Evolutionary conservation across 2,888 invertebrate genomes (phyloP), one percentile per base, ranked within the genome.

Genomic region (Luperina nickerlii): DNA sequence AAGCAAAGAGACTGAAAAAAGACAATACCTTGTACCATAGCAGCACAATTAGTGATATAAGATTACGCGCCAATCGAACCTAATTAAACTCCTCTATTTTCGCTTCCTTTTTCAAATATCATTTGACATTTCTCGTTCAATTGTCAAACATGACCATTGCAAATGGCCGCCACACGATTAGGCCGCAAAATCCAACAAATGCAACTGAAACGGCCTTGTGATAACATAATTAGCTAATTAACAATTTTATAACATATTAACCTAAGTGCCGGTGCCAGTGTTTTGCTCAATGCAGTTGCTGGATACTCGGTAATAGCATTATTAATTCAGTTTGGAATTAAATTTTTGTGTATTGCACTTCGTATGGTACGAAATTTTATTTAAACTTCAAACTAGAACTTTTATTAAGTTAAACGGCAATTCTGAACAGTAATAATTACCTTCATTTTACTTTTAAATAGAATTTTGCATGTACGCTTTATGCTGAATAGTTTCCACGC

Each of bases 231-330:
- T 57, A 62, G 1, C 38, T 32, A n/a, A 42, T 32, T 32, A 75
- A 63, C 54, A 66, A 57, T 74, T 69, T 79, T 83, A 81, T 77
- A 81, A 78, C 66, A 27, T 57, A 89, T 79, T 82, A 79, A 87
- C 76, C 27, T 42, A 79, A 78, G 77, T 76, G 62, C 76, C 32
- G 65, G 42, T 54, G 42, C 42, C 45, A 38, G 20, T 79, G 45
- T 60, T 83, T 42, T 57, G 57, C 54, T 38, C 27, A 80, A 83
- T 86, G 54, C 45, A 81, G 63, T 79, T 67, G 68, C 54, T 74
- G 66, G 15, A 74, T 67, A 54, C 38, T 71, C 32, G 20, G 54
- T 75, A 71, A 63, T 65, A 32, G 66, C 74, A 75, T 81, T 60
- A 79, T 78, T 79, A 71, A 78, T 87, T 82, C 62, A 73, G 68